These are phyloP conservation scores for Silurus aristotelis DNA, from an alignment of 2,797 vertebrate genomes.

Conservation along the genomic window DNA sequence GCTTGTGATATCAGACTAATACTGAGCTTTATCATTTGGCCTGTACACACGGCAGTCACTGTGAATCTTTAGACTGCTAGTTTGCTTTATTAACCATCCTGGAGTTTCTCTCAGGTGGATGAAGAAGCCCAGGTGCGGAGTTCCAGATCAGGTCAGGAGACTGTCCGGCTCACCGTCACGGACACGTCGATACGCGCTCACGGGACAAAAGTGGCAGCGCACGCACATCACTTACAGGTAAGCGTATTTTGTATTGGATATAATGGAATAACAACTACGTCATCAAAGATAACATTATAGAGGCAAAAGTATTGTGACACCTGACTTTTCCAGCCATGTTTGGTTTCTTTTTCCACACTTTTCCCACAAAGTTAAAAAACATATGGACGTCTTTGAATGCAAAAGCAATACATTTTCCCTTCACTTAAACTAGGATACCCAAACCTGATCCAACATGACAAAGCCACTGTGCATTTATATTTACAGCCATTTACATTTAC, in stretches of 20 bases:
- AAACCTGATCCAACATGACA: too few species aligned
- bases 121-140: conserved; percentile 95
- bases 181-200: conserved; percentile 90
- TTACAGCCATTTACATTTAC: too few species aligned
- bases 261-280: not conserved
- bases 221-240: conserved; percentile 99
- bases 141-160: conserved; percentile 87
- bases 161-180: conserved; percentile 81
- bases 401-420: too few species aligned
- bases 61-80: not conserved
- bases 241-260: conserved; percentile 25
- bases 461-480: too few species aligned
- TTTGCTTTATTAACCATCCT: not conserved
- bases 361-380: too few species aligned
- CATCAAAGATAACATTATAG: too few species aligned
- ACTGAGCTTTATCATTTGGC: not conserved
- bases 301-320: too few species aligned
- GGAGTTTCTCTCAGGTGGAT: conserved; percentile 84
- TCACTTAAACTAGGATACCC: too few species aligned
- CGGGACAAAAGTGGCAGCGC: conserved; percentile 97
- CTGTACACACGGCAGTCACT: not conserved
- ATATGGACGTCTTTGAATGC: too few species aligned
- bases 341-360: too few species aligned
- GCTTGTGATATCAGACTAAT: not conserved
- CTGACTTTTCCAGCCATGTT: too few species aligned